Conservation (phyloP, 1,140 invertebrate species). For the Papilio polytes region DNA sequence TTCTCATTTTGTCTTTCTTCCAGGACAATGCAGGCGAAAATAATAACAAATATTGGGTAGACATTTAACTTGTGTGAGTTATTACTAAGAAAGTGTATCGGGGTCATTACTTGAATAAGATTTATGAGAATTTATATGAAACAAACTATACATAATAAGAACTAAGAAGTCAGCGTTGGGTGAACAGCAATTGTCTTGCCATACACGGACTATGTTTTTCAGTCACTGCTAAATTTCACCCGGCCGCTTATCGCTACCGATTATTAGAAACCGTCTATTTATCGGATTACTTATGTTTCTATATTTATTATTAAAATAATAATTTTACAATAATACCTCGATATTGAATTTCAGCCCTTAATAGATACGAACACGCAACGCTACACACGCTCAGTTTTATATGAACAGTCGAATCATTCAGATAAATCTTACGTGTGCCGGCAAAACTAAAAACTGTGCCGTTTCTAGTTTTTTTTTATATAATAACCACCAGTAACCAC, state of each 20-base stretch:
- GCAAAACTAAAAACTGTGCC: too few species aligned
- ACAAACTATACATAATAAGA: background rate
- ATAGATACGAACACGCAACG: too few species aligned
- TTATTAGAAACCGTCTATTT: background rate
- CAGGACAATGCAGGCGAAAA: background rate
- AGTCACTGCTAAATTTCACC: background rate
- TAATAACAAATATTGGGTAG: background rate
- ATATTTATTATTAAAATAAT: too few species aligned
- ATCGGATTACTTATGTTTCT: background rate
- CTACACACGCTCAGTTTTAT: too few species aligned
- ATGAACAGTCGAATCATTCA: too few species aligned
- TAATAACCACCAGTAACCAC: too few species aligned
- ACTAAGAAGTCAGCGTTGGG: background rate
- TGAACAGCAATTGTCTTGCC: background rate
- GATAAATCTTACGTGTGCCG: too few species aligned
- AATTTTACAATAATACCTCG: too few species aligned
- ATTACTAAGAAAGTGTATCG: background rate
- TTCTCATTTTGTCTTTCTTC: background rate
- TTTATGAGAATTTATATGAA: background rate
- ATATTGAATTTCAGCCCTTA: too few species aligned
- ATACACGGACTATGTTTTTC: background rate
- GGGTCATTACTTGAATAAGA: background rate
- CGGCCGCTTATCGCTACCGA: background rate
- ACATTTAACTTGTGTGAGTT: constrained; percentile 2
- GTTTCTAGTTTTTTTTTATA: too few species aligned